phyloP scores from a whole-genome alignment of 2,888 invertebrate species.

The Crocallis elinguaria region DNA sequence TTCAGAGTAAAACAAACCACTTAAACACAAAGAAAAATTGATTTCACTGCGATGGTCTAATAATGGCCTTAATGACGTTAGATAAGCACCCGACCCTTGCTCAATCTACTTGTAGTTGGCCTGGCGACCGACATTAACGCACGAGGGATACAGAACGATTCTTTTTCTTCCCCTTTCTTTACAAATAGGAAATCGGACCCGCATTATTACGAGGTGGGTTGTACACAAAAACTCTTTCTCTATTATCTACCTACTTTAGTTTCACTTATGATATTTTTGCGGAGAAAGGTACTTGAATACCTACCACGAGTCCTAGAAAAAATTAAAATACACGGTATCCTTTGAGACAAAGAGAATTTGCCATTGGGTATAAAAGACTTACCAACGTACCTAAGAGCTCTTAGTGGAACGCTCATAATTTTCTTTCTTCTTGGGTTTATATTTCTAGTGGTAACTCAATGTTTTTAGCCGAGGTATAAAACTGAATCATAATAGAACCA shows the following conservation, averaged over 20 bases:
- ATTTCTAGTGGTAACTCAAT: no score
- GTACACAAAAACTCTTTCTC: constrained; percentile 32
- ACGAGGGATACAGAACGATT: constrained; percentile 49
- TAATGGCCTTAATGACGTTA: constrained; percentile 37
- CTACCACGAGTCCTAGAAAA: constrained; percentile 23
- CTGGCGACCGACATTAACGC: constrained; percentile 55
- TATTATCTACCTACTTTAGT: constrained; percentile 29
- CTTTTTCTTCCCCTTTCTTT: constrained; percentile 57
- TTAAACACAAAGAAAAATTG: constrained; percentile 46
- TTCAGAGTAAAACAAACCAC: constrained; percentile 44
- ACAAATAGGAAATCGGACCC: constrained; percentile 64
- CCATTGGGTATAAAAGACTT: constrained; percentile 26
- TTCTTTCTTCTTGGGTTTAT: no score
- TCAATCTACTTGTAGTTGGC: constrained; percentile 34
- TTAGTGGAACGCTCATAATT: constrained; percentile 24
- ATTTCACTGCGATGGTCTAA: constrained; percentile 42
- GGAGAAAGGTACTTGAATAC: constrained; percentile 29
- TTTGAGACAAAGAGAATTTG: constrained; percentile 34
- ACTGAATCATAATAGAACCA: no score
- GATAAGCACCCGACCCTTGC: constrained; percentile 33
- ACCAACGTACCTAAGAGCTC: constrained; percentile 18
- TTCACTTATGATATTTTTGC: constrained; percentile 37
- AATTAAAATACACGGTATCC: constrained; percentile 36
- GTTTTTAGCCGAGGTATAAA: no score
- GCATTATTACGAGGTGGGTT: constrained; percentile 51